A percentile compares a stretch with the other conserved stretches of the same genome.
Evolutionary conservation across 53 echinoderm and acorn worm genomes (phyloP).

Genomic region (Zoroaster sp.): DNA sequence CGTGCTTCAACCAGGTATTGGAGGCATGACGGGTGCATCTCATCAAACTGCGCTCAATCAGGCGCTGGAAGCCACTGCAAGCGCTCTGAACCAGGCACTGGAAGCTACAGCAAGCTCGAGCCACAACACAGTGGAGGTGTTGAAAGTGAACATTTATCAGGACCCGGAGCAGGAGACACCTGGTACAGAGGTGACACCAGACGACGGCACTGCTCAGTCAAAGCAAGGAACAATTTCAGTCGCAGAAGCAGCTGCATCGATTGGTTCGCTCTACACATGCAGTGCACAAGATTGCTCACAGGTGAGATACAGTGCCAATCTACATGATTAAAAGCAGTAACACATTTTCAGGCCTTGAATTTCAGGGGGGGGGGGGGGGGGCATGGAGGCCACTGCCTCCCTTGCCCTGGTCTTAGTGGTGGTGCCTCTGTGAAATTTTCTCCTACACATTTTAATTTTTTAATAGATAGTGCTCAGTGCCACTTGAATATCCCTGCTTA

Average conservation of each 20-base stretch:
- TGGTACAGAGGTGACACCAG: not conserved
- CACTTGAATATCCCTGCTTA: no score
- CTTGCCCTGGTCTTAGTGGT: no score
- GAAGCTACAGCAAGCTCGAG: not conserved
- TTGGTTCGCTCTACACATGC: constrained; percentile 88
- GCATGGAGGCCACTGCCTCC: no score
- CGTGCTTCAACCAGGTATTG: constrained; percentile 60
- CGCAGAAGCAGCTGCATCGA: constrained; percentile 86
- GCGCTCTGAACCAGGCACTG: not conserved
- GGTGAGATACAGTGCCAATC: constrained; percentile 61
- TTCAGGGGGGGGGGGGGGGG: no score
- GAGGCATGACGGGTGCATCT: constrained; percentile 18
- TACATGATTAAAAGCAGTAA: no score
- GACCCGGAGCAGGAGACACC: constrained; percentile 37
- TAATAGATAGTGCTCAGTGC: no score
- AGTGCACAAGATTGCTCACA: constrained; percentile 73
- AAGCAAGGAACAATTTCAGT: constrained; percentile 69
- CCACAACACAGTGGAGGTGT: constrained; percentile 32
- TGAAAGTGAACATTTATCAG: constrained; percentile 46
- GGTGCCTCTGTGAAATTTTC: no score
- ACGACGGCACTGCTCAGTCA: not conserved
- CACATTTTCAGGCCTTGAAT: no score
- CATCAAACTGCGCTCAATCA: constrained; percentile 29
- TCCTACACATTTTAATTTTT: no score
- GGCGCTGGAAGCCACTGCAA: not conserved